phyloP scores from a whole-genome alignment of 2,888 invertebrate genomes.

The Oscheius sp. region DNA sequence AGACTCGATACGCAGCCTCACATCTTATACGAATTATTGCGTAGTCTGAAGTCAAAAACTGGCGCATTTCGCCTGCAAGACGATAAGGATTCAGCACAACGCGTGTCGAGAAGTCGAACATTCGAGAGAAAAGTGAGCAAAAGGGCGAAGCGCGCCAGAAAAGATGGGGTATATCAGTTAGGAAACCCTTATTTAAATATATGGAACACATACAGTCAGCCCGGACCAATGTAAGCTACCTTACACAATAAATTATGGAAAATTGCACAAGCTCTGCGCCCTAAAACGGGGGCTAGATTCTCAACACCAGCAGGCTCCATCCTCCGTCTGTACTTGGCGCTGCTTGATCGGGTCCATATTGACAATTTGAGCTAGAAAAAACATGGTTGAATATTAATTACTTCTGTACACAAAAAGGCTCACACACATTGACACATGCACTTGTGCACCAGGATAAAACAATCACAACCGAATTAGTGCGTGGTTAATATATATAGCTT shows the following conservation, averaged over 20 bases:
- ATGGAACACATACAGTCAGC: conserved; percentile 6
- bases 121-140: conserved; percentile 26
- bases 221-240: conserved; percentile 21
- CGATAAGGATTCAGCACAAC: conserved; percentile 21
- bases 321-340: conserved; percentile 72
- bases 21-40: too few relatives aligned
- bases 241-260: conserved; percentile 19
- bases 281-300: not conserved
- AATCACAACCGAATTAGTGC: conserved; percentile 33
- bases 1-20: too few relatives aligned
- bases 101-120: not conserved
- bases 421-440: conserved; percentile 13
- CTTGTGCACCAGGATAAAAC: conserved; percentile 30
- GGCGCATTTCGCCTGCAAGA: too few relatives aligned
- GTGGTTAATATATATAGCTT: conserved; percentile 15
- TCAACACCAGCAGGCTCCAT: conserved; percentile 73
- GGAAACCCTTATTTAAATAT: not conserved
- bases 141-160: conserved; percentile 17
- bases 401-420: conserved; percentile 11
- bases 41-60: too few relatives aligned
- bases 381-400: not conserved
- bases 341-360: conserved; percentile 72
- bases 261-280: conserved; percentile 15
- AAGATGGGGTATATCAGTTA: not conserved
- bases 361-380: conserved; percentile 63